phyloP scores from a whole-genome alignment of 2,888 invertebrate genomes.

The Notocelia uddmanniana region DNA sequence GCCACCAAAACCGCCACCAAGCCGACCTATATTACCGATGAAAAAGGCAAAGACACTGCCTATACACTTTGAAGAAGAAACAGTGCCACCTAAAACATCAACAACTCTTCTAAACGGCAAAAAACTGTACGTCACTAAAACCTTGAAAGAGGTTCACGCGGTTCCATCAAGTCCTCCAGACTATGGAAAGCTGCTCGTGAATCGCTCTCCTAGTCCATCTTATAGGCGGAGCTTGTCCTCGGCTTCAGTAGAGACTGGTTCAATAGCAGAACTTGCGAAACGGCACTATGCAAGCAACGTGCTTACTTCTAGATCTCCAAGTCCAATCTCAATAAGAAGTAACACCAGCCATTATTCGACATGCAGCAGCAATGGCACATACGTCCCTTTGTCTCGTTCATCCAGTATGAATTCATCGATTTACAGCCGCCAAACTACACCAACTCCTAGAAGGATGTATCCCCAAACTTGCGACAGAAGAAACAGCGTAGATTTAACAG shows the following conservation, averaged over 20 bases:
- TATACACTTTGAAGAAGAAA: conserved; percentile 75
- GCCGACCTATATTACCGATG: conserved; percentile 74
- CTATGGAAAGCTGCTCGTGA: conserved; percentile 65
- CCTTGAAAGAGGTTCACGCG: conserved; percentile 77
- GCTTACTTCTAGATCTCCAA: conserved; percentile 85
- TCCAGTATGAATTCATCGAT: conserved; percentile 75
- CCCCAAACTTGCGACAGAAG: conserved; percentile 86
- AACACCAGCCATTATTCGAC: conserved; percentile 79
- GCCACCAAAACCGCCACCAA: conserved; percentile 75
- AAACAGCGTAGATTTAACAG: conserved; percentile 83
- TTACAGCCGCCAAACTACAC: conserved; percentile 68
- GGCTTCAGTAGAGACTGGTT: conserved; percentile 79
- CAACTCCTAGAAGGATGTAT: conserved; percentile 88
- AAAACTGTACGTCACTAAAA: conserved; percentile 75
- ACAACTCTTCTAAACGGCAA: conserved; percentile 69
- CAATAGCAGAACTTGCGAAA: conserved; percentile 79
- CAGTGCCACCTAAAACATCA: conserved; percentile 65
- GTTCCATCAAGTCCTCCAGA: conserved; percentile 63
- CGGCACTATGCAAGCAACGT: conserved; percentile 72
- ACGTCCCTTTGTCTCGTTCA: conserved; percentile 74
- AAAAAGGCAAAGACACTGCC: conserved; percentile 81
- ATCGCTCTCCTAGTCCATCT: conserved; percentile 73
- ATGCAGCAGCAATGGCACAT: conserved; percentile 80
- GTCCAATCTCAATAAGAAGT: conserved; percentile 82
- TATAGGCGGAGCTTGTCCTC: conserved; percentile 74